Evolutionary conservation across 2,797 vertebrate genomes (phyloP), one percentile per base, ranked within the genome.

Genomic region (Triplophysa bombifrons): DNA sequence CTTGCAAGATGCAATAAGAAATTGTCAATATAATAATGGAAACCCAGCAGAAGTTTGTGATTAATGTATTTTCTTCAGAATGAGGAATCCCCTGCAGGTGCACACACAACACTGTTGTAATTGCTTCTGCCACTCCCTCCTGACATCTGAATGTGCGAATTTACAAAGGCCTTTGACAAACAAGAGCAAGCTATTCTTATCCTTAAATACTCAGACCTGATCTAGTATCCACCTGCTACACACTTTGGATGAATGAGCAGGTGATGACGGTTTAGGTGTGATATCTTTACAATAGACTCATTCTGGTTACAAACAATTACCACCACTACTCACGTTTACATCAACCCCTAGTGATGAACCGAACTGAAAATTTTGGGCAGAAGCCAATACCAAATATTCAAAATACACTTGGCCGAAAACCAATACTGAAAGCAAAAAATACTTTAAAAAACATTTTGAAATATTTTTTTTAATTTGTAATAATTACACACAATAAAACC

Each of bases 121-220:
- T 71, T 55, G 58, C 69, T 80, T 73, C 81, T 85, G 83, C 65
- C 85, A 74, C 70, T 78, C 55, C 77, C 84, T 86, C 81, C 83
- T 86, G 83, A 55, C 77, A 58, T 68, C 46, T 55, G 19, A 78
- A 82, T 25, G 72, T 51, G 50, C 44, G 16, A 56, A 65, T 44
- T 64, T 58, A 83, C 73, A 48, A 82, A 69, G 56, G 48, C 30
- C 25, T 50, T 27, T 20, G 4, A 71, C 51, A 80, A 66, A 78
- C 72, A 84, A 27, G 51, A 73, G 64, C 3, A 53, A 72, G 46
- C 78, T 80, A 73, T 80, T 85, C 46, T 74, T 79, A 76, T 76
- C 51, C 74, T 61, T 10, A 56, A 56, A n/a, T 4, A 9, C 63
- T 51, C 72, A 30, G 11, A 63, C 50, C 5, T 51, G 50, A 22